A percentile compares a stretch with the other conserved stretches of the same genome.
Evolutionary conservation across 2,797 vertebrate genomes (phyloP).

Genomic region (Megaceryle alcyon): DNA sequence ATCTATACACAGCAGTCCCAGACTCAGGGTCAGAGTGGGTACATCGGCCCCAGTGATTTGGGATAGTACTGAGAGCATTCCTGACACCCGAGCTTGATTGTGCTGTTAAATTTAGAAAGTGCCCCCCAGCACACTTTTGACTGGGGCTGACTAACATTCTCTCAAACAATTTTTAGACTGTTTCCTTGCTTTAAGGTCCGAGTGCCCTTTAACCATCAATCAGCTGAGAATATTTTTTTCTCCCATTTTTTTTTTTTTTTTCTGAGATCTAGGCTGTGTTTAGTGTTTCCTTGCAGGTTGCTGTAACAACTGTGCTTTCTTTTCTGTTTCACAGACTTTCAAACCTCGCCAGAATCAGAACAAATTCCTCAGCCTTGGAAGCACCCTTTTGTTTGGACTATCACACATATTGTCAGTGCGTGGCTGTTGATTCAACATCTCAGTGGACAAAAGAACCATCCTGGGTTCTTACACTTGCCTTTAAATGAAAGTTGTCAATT

Average conservation of each 20-base stretch:
- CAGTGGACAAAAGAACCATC: constrained; percentile 41
- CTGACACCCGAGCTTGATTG: background rate
- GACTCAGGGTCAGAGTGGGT: background rate
- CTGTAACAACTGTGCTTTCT: constrained; percentile 63
- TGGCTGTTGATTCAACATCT: constrained; percentile 56
- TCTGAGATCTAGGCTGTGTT: background rate
- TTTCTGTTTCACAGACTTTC: constrained; percentile 39
- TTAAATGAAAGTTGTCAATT: constrained; percentile 71
- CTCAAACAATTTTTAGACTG: constrained; percentile 1
- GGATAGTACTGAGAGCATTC: background rate
- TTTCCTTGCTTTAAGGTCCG: constrained; percentile 10
- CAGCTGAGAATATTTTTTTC: constrained; percentile 26
- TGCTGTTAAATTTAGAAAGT: background rate
- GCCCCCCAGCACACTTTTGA: background rate
- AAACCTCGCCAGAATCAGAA: constrained; percentile 25
- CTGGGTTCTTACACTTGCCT: constrained; percentile 52
- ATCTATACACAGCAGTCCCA: background rate
- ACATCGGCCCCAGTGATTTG: background rate
- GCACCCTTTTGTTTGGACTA: constrained; percentile 56
- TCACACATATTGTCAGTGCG: background rate
- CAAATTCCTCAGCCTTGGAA: constrained; percentile 69
- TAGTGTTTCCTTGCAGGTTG: constrained; percentile 38
- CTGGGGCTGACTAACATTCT: background rate
- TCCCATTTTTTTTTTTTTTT: background rate
- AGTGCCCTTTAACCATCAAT: constrained; percentile 23